These are phyloP conservation scores for Gnathonemus longibarbis DNA, from an alignment of 2,113 vertebrate species.

Conservation along the genomic window DNA sequence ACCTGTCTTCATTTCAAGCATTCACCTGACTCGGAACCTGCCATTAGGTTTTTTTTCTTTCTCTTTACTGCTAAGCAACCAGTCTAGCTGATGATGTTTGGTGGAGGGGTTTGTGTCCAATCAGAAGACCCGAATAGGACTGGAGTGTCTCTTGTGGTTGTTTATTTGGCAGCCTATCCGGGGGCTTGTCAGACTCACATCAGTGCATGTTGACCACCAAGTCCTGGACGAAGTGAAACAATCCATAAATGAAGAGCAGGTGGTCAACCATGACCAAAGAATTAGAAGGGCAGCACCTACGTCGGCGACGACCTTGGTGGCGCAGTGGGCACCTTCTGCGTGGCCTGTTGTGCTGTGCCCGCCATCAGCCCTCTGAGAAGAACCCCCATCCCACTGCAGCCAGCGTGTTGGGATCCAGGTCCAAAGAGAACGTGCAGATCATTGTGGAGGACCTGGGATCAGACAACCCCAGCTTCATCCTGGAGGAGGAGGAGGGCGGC, in stretches of 20 bases:
- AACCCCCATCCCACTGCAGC: conserved; percentile 27
- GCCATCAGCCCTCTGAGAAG: conserved; percentile 31
- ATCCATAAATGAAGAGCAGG: background rate
- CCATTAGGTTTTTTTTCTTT: conserved; percentile 29
- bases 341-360: conserved; percentile 49
- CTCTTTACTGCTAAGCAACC: conserved; percentile 48
- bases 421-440: conserved; percentile 42
- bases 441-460: conserved; percentile 53
- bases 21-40: conserved; percentile 46
- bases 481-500: conserved; percentile 12
- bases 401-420: conserved; percentile 17
- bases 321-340: background rate
- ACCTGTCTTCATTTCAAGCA: conserved; percentile 54
- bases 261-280: background rate
- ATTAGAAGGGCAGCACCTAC: background rate
- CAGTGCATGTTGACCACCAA: background rate
- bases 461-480: conserved; percentile 51
- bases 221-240: background rate
- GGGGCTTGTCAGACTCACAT: conserved; percentile 10
- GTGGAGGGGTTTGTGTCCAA: conserved; percentile 16
- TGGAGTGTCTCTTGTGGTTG: conserved; percentile 16
- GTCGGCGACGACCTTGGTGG: conserved; percentile 16
- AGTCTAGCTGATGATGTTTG: conserved; percentile 28
- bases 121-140: conserved; percentile 8
- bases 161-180: conserved; percentile 14